Conservation (phyloP, 1,140 invertebrate genomes). For the Druon quercuslanigerum region DNA sequence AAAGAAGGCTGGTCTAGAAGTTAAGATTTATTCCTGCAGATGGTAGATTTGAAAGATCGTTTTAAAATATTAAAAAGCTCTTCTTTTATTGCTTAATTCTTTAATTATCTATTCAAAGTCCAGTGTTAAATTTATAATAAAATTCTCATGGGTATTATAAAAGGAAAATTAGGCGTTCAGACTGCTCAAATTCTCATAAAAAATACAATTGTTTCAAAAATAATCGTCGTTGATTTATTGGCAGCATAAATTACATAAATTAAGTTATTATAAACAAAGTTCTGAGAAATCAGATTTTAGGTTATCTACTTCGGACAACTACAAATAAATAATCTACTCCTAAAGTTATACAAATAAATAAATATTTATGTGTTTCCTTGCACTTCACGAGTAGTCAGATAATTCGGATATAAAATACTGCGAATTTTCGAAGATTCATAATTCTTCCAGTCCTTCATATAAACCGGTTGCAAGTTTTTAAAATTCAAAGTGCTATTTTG, state of each 20-base stretch:
- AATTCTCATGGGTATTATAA: too few species aligned
- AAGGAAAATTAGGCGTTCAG: too few species aligned
- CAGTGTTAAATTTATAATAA: too few species aligned
- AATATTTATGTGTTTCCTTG: neutral
- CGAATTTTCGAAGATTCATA: slow-evolving; percentile 41
- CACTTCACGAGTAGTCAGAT: neutral
- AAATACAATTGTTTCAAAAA: too few species aligned
- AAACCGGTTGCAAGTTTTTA: neutral
- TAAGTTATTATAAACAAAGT: too few species aligned
- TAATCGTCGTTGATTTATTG: too few species aligned
- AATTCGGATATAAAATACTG: slow-evolving; percentile 40
- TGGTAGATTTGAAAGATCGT: neutral
- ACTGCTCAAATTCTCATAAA: too few species aligned
- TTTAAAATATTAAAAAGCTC: too few species aligned
- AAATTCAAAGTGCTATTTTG: neutral
- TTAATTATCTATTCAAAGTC: too few species aligned
- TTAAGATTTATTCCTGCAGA: neutral
- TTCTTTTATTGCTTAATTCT: too few species aligned
- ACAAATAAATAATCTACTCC: neutral
- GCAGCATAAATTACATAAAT: too few species aligned
- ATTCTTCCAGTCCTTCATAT: slow-evolving; percentile 35
- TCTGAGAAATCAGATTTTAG: too few species aligned
- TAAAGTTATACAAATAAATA: neutral
- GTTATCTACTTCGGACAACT: neutral
- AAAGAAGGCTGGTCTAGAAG: neutral